Evolutionary conservation across 2,888 invertebrate species (phyloP).

Genomic region (Catocala fraxini): DNA sequence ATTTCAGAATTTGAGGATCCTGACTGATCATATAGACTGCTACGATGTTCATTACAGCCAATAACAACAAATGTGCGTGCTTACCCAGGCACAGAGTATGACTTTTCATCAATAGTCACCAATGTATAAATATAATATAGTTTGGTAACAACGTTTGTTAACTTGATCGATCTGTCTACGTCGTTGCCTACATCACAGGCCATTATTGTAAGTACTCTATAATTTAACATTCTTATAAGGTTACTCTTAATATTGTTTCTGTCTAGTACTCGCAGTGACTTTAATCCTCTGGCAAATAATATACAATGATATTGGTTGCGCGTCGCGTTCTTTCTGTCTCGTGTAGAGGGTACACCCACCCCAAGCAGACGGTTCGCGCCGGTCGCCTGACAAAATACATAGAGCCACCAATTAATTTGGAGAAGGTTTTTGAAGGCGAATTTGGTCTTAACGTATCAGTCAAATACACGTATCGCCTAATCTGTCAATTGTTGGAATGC

Average conservation of each 20-base stretch:
- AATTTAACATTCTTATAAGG: neutral
- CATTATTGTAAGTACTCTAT: too few relatives aligned
- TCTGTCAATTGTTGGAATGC: too few relatives aligned
- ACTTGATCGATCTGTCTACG: too few relatives aligned
- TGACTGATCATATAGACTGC: too few relatives aligned
- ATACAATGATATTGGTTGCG: conserved; percentile 62
- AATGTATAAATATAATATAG: too few relatives aligned
- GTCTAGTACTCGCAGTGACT: conserved; percentile 22
- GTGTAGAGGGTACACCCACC: conserved; percentile 61
- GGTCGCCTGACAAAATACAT: conserved; percentile 39
- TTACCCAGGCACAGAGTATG: too few relatives aligned
- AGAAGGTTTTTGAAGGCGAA: conserved; percentile 17
- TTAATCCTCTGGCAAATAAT: conserved; percentile 48
- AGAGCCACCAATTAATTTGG: conserved; percentile 24
- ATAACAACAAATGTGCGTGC: too few relatives aligned
- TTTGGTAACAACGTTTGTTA: too few relatives aligned
- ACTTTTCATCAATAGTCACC: too few relatives aligned
- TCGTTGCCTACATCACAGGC: too few relatives aligned
- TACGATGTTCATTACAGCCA: too few relatives aligned
- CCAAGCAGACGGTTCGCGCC: conserved; percentile 62
- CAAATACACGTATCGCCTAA: neutral
- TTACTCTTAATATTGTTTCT: conserved; percentile 1
- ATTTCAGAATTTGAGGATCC: too few relatives aligned
- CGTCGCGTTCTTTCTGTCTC: conserved; percentile 66
- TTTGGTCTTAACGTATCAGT: neutral